Percentiles rank a stretch among this genome's conserved stretches.
phyloP scores from a whole-genome alignment of 2,113 vertebrate species.

The Saccopteryx leptura region DNA sequence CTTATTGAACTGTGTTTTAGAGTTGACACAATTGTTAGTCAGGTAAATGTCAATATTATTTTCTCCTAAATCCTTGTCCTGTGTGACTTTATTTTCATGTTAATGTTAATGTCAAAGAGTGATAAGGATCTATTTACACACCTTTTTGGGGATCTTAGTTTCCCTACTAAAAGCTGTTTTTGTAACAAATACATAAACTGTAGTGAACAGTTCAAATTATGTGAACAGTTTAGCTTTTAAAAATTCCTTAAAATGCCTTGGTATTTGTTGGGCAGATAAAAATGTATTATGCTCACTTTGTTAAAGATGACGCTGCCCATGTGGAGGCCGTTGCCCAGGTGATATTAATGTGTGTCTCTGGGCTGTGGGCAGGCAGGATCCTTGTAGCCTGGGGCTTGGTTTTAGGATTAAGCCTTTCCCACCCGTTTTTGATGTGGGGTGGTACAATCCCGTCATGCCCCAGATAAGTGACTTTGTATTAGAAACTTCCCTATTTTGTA shows the following conservation, averaged over 20 bases:
- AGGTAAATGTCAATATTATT: background rate
- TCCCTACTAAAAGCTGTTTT: conserved; percentile 21
- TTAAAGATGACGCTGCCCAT: too few relatives aligned
- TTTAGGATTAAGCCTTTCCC: too few relatives aligned
- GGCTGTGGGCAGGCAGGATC: too few relatives aligned
- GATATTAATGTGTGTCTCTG: too few relatives aligned
- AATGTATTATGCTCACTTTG: too few relatives aligned
- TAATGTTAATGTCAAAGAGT: background rate
- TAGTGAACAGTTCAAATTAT: conserved; percentile 25
- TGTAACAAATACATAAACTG: conserved; percentile 23
- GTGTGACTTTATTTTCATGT: background rate
- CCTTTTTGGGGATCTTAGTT: background rate
- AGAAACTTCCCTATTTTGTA: too few relatives aligned
- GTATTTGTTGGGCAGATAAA: background rate
- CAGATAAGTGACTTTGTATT: too few relatives aligned
- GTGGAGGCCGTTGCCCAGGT: too few relatives aligned
- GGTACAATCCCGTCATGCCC: too few relatives aligned
- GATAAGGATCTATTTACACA: background rate
- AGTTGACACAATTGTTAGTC: background rate
- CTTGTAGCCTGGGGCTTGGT: too few relatives aligned
- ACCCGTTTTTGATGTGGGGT: too few relatives aligned
- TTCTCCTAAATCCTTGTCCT: background rate
- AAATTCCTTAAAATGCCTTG: conserved; percentile 55
- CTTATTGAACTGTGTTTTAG: background rate
- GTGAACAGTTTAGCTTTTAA: conserved; percentile 20